A percentile compares a stretch with the other conserved stretches of the same genome.
These are phyloP conservation scores for Onychorhynchus coronatus DNA, from an alignment of 2,113 vertebrate genomes.

Conservation along the genomic window DNA sequence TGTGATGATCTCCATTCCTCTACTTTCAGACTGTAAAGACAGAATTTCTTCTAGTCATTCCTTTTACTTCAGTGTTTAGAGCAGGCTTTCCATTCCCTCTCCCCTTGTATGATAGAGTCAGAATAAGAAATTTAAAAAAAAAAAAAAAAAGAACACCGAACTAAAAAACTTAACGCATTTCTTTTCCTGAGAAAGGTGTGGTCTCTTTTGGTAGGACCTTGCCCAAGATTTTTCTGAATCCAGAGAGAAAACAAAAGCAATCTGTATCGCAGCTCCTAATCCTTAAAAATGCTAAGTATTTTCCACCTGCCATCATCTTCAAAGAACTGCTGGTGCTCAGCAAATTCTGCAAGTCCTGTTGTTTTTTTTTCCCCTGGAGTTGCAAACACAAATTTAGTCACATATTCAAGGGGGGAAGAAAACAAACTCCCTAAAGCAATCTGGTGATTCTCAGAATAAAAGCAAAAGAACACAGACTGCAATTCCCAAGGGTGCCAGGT, in stretches of 20 bases:
- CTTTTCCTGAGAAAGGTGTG: background rate
- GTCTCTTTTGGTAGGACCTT: background rate
- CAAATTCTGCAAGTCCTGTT: background rate
- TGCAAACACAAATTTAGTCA: background rate
- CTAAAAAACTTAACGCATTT: background rate
- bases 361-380: background rate
- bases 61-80: background rate
- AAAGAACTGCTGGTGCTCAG: background rate
- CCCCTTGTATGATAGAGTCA: background rate
- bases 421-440: background rate
- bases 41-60: background rate
- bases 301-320: conserved; percentile 8
- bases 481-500: background rate
- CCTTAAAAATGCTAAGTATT: background rate
- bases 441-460: background rate
- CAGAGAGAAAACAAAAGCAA: background rate
- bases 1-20: background rate
- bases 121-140: background rate
- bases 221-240: background rate
- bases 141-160: background rate
- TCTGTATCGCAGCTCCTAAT: background rate
- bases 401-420: background rate
- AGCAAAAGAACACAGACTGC: background rate
- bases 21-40: background rate
- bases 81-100: background rate